Evolutionary conservation across 2,888 invertebrate genomes (phyloP), one percentile per base, ranked within the genome.

Genomic region (Heliconius cydno): DNA sequence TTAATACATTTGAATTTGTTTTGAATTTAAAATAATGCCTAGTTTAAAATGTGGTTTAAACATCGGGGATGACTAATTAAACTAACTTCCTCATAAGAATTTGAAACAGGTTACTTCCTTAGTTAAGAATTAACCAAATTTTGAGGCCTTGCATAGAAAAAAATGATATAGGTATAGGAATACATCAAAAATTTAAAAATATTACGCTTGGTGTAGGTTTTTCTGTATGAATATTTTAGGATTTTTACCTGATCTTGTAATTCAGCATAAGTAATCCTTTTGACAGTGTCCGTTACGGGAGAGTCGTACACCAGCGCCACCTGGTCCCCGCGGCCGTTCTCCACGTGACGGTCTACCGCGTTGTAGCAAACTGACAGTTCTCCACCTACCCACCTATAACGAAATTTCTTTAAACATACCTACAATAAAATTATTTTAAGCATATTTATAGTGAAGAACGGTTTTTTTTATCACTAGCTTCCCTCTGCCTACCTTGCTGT

Each of bases 311-410:
- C 97, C 38, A 99, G 93, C 0, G 98, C 99, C 0, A 97, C 94
- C 86, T 97, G 97, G 15, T 96, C 96, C 0, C 98, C 98, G 22
- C 96, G 95, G 0, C 98, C 98, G 0, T 96, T 96, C 12, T 96
- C 95, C 9, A 99, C 97, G 92, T 99, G 99, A 0, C 99, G 96
- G 91, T 99, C 99, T 15, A 99, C 95, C 0, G 98, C 98, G 91
- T 99, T 99, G 95, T 98, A 97, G 87, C 98, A 98, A 0, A 98
- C 98, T 86, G 98, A 99, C 89, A 99, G 90, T 91, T 98, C 97
- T 0, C 99, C 99, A 0, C 98, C 99, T 2, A 96, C 96, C 95
- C 97, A 98, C 98, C 98, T 97, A 19, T 25, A 65, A 22, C 0
- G 46, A 19, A 41, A 19, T 10, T 7, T 52, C 30, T 52, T 34